These are phyloP conservation scores for Belonocnema kinseyi DNA, from an alignment of 1,140 invertebrate genomes.

Conservation along the genomic window DNA sequence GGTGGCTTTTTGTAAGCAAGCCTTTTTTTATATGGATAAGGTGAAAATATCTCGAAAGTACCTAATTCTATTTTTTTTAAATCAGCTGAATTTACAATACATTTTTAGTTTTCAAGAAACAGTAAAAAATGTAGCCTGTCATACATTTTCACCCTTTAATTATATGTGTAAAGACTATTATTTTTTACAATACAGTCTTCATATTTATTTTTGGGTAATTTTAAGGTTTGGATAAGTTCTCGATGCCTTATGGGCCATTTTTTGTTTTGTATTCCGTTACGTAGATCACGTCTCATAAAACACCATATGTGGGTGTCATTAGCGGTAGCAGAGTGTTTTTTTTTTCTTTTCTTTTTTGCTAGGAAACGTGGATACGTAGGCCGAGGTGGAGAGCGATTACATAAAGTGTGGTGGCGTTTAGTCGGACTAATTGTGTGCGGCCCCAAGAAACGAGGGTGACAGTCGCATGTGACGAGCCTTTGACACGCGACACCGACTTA, in stretches of 20 bases:
- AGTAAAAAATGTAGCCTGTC: no score
- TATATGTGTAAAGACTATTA: no score
- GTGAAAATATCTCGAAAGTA: no score
- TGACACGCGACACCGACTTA: conserved; percentile 64
- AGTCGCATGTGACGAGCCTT: conserved; percentile 57
- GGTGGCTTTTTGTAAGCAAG: no score
- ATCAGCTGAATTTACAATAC: no score
- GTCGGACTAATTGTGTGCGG: conserved; percentile 62
- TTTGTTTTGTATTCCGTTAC: neutral
- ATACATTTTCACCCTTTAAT: no score
- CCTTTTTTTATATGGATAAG: no score
- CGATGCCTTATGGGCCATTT: neutral
- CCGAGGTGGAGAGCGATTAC: conserved; percentile 60
- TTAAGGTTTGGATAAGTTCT: neutral
- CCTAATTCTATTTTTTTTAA: no score
- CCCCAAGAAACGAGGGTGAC: conserved; percentile 46
- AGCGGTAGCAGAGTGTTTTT: conserved; percentile 13
- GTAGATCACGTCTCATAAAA: conserved; percentile 16
- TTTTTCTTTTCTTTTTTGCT: conserved; percentile 1
- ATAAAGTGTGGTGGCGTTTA: conserved; percentile 68
- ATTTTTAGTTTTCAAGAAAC: no score
- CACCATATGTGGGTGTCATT: conserved; percentile 39
- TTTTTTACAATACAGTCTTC: no score
- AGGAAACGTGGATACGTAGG: conserved; percentile 37
- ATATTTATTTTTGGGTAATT: no score